Base-by-base conservation (phyloP, 2,888 invertebrate species). In the Mythimna loreyi region DNA sequence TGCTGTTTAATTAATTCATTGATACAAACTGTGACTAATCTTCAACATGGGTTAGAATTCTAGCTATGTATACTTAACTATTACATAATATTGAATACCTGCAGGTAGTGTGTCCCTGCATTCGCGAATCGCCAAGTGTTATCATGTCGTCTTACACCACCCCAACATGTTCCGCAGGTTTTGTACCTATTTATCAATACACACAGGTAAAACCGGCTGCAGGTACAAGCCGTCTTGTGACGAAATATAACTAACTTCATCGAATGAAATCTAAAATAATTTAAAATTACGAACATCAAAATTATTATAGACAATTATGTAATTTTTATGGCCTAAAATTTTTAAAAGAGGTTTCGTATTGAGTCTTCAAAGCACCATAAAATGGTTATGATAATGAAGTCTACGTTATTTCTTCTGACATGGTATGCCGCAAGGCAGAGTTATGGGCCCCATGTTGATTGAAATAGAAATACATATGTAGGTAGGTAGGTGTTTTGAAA, bases 91-190 rank as follows among this genome's bases (percentile, higher is more conserved):
- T 40, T 40, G 40, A 40, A 40, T 40, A 40, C 16, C 16, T 16
- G 5, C 1, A 9, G 4, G 25, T 21, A 49, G 16, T 33, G 2
- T 25, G 53, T 58, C 43, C 25, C 21, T 33, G 19, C 43, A 60
- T 73, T 73, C 45, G 53, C 53, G 57, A 56, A 69, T 61, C 25
- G 81, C 63, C 40, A 67, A 57, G 63, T 75, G 55, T 78, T 80
- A 78, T 74, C 69, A 65, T 66, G 69, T 63, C 75, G 66, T 59
- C 33, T 55, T 52, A 65, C 57, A 67, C 80, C 60, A 72, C 56
- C 30, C 58, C 55, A 76, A 80, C 81, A 68, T 75, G 81, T 80
- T 81, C 28, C 67, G 59, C 81, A 64, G 82, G 81, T 80, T 80
- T 66, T 53, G 65, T 65, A 13, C 36, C 4, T 36, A 64, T 81